These are phyloP conservation scores for Heliconius aoede DNA, from an alignment of 2,888 invertebrate genomes.

Conservation along the genomic window DNA sequence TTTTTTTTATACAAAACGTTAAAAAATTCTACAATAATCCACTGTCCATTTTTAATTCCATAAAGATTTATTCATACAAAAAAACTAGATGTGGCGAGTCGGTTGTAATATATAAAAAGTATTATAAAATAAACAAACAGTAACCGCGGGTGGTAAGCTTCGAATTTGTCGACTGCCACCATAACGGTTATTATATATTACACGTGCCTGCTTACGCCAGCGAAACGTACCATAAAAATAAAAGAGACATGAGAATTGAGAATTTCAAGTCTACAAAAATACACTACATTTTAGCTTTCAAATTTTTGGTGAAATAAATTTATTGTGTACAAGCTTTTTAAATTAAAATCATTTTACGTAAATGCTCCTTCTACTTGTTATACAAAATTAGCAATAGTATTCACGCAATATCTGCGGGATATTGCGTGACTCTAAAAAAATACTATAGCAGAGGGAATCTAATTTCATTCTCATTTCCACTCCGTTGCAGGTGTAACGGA, in stretches of 20 bases:
- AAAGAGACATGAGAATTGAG: slow-evolving; percentile 29
- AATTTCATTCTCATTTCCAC: neutral
- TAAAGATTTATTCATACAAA: neutral
- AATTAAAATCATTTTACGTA: neutral
- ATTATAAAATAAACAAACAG: slow-evolving; percentile 33
- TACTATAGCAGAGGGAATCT: neutral
- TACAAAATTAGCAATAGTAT: neutral
- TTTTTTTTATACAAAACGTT: no score
- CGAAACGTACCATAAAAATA: slow-evolving; percentile 40
- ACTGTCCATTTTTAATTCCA: neutral
- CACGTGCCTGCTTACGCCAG: slow-evolving; percentile 27
- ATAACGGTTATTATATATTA: slow-evolving; percentile 36
- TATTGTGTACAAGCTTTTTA: slow-evolving; percentile 1
- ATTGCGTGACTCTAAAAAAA: no score
- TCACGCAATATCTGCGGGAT: no score
- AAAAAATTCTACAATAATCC: no score
- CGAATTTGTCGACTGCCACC: slow-evolving; percentile 36
- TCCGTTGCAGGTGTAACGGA: no score
- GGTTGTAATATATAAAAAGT: slow-evolving; percentile 31
- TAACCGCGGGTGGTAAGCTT: slow-evolving; percentile 39
- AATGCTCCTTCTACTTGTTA: neutral
- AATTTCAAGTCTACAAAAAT: slow-evolving; percentile 35
- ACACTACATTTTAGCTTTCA: neutral
- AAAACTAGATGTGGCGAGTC: slow-evolving; percentile 17
- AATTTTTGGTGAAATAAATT: neutral